Base-by-base conservation (phyloP, 1,140 invertebrate genomes). In the Vollenhovia emeryi region DNA sequence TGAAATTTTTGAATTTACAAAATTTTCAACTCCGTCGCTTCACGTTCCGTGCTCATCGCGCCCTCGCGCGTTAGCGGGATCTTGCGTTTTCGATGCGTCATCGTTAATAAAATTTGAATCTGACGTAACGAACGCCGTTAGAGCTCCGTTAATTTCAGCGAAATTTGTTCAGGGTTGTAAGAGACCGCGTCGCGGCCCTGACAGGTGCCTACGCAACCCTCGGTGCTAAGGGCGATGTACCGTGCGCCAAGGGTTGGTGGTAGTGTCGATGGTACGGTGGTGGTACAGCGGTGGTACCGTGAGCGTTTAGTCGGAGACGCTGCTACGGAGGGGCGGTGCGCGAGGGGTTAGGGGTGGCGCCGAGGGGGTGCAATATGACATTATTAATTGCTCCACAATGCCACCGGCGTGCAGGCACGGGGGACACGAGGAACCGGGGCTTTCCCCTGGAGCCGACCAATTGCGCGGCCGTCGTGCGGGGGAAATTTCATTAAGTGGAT, bases 401-500 rank as follows among this genome's bases (percentile, higher is more conserved):
- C 90, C 85, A 85, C 89, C 87, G 86, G 87, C 89, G 75, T 91
- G 86, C 87, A 86, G 83, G 85, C 57, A 87, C 73, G 79, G 86
- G 78, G 71, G 71, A 52, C 52, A 68, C 52, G 84, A 87, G 83
- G 33, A 79, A 85, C 79, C 88, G 87, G 24, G 85, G 48, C 76
- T 84, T 91, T 89, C 91, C 78, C 59, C 66, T 79, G 84, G 74
- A 82, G 87, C 87, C 87, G 88, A 88, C 90, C 91, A 92, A 92
- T 92, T 87, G 64, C 74, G 57, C 84, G 78, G 62, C 30, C 88
- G 90, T 75, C 86, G 87, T 75, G 88, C 86, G 90, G 87, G 86
- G 92, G 92, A 93, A 94, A 93, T 94, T 94, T 94, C 93, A 94
- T 94, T 93, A 93, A 92, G 90, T 92, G 92, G 90, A 93, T 94